A percentile compares a stretch with the other conserved stretches of the same genome.
Conservation (phyloP, 2,113 vertebrate species). For the Erythrolamprus reginae region DNA sequence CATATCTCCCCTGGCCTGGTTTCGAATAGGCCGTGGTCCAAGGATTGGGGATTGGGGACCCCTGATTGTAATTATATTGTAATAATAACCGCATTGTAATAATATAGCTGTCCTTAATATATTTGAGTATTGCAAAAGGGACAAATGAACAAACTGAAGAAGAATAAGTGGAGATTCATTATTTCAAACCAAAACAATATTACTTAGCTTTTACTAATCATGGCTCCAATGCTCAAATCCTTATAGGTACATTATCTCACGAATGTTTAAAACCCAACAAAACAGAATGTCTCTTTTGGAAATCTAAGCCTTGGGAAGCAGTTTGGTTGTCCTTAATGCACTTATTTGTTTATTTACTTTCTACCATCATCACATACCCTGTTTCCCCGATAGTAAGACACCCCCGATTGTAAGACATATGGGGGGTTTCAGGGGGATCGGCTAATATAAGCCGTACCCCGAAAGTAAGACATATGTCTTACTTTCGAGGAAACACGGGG, state of each 20-base stretch:
- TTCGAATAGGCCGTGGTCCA: not conserved
- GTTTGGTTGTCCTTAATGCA: not conserved
- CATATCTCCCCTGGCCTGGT: not conserved
- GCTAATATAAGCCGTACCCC: too few species aligned
- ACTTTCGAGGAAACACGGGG: too few species aligned
- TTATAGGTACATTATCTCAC: not conserved
- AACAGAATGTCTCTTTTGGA: not conserved
- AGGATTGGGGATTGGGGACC: not conserved
- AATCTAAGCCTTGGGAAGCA: not conserved
- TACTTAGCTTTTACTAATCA: too few species aligned
- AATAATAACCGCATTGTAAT: not conserved
- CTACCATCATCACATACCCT: not conserved
- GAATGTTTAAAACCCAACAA: not conserved
- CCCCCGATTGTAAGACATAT: too few species aligned
- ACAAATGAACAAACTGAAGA: not conserved
- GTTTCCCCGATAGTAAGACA: too few species aligned
- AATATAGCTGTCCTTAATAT: conserved; percentile 14
- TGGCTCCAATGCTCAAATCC: not conserved
- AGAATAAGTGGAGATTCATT: not conserved
- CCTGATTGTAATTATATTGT: not conserved
- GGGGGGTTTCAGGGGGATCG: too few species aligned
- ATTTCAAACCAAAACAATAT: not conserved
- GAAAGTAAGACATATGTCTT: too few species aligned
- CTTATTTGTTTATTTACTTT: not conserved
- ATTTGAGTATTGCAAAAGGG: not conserved